A percentile compares a stretch with the other conserved stretches of the same genome.
phyloP scores from a whole-genome alignment of 2,797 vertebrate species.

The Sebastes taczanowskii region DNA sequence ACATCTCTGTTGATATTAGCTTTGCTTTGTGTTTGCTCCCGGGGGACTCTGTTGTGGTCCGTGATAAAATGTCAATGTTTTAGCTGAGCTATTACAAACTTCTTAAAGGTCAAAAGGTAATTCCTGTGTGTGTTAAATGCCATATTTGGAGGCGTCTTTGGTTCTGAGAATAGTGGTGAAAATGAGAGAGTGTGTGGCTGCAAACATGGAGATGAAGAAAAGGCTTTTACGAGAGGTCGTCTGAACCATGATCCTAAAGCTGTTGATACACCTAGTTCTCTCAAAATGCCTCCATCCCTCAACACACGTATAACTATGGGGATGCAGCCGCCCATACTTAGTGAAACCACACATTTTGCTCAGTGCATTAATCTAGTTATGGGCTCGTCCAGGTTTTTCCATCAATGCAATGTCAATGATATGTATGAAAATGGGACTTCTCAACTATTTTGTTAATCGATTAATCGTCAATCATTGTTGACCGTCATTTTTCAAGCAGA shows the following conservation, averaged over 20 bases:
- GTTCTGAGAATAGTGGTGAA: background rate
- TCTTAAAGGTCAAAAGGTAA: background rate
- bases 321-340: background rate
- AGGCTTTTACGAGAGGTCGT: background rate
- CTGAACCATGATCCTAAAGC: background rate
- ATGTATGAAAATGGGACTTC: background rate
- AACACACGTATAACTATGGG: background rate
- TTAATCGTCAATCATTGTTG: background rate
- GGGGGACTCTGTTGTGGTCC: background rate
- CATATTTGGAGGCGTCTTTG: background rate
- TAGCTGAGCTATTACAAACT: constrained; percentile 10
- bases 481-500: background rate
- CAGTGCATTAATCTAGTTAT: background rate
- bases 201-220: background rate
- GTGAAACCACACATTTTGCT: background rate
- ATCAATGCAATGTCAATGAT: background rate
- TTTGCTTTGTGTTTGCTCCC: constrained; percentile 17
- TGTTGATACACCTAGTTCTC: background rate
- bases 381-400: too few relatives aligned
- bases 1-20: constrained; percentile 40
- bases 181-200: background rate
- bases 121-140: background rate
- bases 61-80: constrained; percentile 26
- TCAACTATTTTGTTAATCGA: background rate
- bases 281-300: background rate